phyloP scores from a whole-genome alignment of 2,113 vertebrate species.

The Tonatia bakeri region DNA sequence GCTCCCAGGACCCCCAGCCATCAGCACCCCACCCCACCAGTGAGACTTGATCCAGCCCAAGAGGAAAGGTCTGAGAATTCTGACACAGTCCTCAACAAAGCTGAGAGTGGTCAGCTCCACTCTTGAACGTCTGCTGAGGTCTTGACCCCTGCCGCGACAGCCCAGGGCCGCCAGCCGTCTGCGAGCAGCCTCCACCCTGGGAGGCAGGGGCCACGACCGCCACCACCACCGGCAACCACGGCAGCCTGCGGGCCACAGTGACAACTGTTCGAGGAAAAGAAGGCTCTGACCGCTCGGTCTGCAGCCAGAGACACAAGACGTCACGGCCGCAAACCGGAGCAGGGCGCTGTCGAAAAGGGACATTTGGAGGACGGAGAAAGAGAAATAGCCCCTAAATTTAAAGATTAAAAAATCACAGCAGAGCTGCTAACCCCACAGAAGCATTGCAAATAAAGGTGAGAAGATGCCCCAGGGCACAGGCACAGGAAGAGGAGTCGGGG shows the following conservation, averaged over 20 bases:
- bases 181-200: background rate
- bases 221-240: background rate
- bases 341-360: background rate
- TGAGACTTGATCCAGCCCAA: background rate
- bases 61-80: background rate
- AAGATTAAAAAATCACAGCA: background rate
- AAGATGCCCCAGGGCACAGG: background rate
- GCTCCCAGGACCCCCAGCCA: background rate
- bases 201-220: no score
- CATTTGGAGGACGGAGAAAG: background rate
- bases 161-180: background rate
- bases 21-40: no score
- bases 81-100: fast-evolving
- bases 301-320: background rate
- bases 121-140: background rate
- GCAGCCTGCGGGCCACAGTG: background rate
- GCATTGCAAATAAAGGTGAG: background rate
- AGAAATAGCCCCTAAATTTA: background rate
- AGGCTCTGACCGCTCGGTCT: no score
- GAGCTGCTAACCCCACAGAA: background rate
- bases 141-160: fast-evolving
- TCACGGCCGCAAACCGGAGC: background rate
- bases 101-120: background rate
- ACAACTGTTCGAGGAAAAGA: no score
- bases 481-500: background rate